Evolutionary conservation across 2,888 invertebrate species (phyloP).

Genomic region (Seira ritae): DNA sequence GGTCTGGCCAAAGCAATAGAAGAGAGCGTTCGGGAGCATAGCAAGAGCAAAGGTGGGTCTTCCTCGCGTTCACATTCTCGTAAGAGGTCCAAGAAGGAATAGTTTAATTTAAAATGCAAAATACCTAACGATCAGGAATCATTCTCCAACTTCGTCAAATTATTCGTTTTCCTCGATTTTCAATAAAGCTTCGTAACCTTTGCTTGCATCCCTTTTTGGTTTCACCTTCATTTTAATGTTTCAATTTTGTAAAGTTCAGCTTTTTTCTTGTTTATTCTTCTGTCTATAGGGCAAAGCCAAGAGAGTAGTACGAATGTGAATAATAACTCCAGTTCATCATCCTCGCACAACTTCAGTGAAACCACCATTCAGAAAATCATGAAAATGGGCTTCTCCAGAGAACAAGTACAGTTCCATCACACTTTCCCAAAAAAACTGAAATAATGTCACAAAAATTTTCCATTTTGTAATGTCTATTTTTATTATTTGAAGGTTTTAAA

Average conservation of each 20-base stretch:
- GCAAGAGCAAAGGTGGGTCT: constrained; percentile 70
- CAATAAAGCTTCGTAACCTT: no score
- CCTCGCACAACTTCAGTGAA: constrained; percentile 85
- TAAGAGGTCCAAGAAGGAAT: constrained; percentile 53
- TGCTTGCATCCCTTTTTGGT: no score
- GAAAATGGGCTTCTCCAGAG: constrained; percentile 86
- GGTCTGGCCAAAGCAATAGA: constrained; percentile 85
- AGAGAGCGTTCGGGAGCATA: constrained; percentile 79
- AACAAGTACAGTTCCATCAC: constrained; percentile 79
- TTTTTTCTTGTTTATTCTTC: constrained; percentile 33
- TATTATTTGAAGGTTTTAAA: constrained; percentile 80
- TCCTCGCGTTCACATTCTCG: constrained; percentile 32
- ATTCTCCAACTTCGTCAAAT: no score
- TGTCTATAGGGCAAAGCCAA: constrained; percentile 53
- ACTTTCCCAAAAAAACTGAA: no score
- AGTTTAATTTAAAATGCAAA: no score
- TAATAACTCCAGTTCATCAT: constrained; percentile 22
- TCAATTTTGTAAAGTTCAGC: constrained; percentile 10
- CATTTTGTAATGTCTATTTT: neutral
- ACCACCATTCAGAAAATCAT: constrained; percentile 86
- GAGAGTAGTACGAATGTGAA: neutral
- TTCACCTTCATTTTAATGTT: no score
- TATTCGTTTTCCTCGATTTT: no score
- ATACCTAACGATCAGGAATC: no score
- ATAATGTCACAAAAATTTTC: no score